Evolutionary conservation across 2,113 vertebrate genomes (phyloP).

Genomic region (Hemicordylus capensis): DNA sequence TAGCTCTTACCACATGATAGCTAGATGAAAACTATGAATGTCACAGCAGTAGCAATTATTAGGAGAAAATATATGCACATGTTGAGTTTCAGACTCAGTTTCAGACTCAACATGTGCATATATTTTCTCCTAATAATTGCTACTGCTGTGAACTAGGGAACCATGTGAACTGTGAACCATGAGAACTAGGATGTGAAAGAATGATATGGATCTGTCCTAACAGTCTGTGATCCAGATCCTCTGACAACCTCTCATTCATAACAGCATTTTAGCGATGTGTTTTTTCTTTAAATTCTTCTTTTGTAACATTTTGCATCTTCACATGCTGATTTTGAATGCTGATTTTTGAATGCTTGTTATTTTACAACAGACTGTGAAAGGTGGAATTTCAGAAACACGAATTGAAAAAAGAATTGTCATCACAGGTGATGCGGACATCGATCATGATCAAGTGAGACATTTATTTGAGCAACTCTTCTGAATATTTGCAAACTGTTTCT

Average conservation of each 20-base stretch:
- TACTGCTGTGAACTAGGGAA: not conserved
- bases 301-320: not conserved
- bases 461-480: fast-evolving
- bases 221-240: not conserved
- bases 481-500: not conserved
- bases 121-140: not conserved
- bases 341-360: not conserved
- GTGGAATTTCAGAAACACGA: conserved; percentile 95
- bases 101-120: not conserved
- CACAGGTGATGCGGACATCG: conserved; percentile 94
- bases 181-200: not conserved
- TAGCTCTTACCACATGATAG: not conserved
- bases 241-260: not conserved
- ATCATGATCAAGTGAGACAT: conserved; percentile 94
- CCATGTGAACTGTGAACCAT: too few species aligned
- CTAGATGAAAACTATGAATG: not conserved
- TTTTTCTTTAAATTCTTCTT: not conserved
- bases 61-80: not conserved
- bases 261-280: conserved; percentile 11
- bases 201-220: not conserved
- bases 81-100: not conserved
- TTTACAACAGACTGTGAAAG: conserved; percentile 90
- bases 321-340: not conserved
- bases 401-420: conserved; percentile 99
- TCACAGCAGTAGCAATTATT: not conserved